These are phyloP conservation scores for Myotis lucifugus DNA, from an alignment of 2,113 vertebrate species.

Conservation along the genomic window DNA sequence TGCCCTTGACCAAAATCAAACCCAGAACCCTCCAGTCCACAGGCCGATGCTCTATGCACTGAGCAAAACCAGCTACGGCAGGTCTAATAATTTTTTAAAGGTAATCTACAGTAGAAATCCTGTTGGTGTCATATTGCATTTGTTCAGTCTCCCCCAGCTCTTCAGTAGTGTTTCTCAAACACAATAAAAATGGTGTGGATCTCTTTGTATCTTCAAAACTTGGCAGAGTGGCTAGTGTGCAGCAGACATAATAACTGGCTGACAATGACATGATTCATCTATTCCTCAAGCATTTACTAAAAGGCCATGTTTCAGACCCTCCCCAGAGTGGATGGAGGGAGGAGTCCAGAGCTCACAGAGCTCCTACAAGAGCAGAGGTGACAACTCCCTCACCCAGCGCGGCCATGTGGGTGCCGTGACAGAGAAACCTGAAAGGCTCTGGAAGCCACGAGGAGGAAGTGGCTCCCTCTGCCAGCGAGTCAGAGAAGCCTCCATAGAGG, in stretches of 20 bases:
- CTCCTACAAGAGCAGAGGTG: background rate
- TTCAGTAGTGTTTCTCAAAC: background rate
- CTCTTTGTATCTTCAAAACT: background rate
- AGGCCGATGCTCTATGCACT: no score
- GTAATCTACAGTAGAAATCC: background rate
- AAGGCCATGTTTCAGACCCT: background rate
- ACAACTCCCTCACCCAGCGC: background rate
- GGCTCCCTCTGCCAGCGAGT: accelerated
- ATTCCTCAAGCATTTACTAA: background rate
- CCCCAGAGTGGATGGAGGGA: background rate
- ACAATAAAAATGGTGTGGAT: background rate
- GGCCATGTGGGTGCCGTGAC: background rate
- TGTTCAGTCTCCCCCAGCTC: background rate
- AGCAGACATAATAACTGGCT: background rate
- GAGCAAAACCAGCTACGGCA: no score
- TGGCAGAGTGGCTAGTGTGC: background rate
- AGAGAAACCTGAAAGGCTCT: background rate
- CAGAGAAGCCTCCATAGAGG: background rate
- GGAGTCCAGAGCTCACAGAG: background rate
- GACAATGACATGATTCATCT: background rate
- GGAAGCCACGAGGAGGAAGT: background rate
- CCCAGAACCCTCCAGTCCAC: no score
- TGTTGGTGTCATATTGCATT: background rate
- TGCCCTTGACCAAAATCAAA: no score
- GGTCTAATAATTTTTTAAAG: background rate